These are phyloP conservation scores for Poecilobothrus nobilitatus DNA, from an alignment of 2,888 invertebrate genomes.

Conservation along the genomic window DNA sequence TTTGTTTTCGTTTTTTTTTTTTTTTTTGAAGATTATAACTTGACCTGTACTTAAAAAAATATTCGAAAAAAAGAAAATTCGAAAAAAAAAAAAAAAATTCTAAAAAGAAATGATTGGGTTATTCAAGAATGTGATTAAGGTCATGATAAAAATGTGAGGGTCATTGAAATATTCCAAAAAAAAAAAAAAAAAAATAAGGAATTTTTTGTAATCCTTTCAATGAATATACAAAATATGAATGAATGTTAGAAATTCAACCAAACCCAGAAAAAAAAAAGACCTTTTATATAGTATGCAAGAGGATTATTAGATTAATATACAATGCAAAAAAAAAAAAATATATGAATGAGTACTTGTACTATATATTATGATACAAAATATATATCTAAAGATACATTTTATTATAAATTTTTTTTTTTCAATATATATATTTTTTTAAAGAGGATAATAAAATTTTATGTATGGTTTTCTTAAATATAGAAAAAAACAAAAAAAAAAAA, in stretches of 20 bases:
- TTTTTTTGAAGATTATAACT: not conserved
- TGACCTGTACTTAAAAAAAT: not conserved
- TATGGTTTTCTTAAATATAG: too few relatives aligned
- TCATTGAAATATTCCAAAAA: not conserved
- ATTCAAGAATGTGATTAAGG: conserved; percentile 6
- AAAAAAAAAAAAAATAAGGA: not conserved
- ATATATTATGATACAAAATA: too few relatives aligned
- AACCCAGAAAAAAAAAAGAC: too few relatives aligned
- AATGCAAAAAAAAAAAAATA: too few relatives aligned
- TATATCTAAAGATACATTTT: too few relatives aligned
- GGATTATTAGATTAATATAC: conserved; percentile 1
- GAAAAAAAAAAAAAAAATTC: not conserved
- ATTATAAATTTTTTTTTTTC: too few relatives aligned
- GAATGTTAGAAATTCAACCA: too few relatives aligned
- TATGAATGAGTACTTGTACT: too few relatives aligned
- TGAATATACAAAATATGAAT: not conserved
- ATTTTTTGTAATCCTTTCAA: not conserved
- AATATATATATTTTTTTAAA: too few relatives aligned
- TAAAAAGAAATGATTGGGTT: not conserved
- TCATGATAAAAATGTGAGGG: conserved; percentile 1
- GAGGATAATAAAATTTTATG: too few relatives aligned
- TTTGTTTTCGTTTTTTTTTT: too few relatives aligned
- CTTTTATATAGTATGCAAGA: not conserved
- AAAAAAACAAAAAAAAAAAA: too few relatives aligned
- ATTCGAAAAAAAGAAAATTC: not conserved